Conservation (phyloP, 2,888 invertebrate genomes). For the Girardia tigrina region DNA sequence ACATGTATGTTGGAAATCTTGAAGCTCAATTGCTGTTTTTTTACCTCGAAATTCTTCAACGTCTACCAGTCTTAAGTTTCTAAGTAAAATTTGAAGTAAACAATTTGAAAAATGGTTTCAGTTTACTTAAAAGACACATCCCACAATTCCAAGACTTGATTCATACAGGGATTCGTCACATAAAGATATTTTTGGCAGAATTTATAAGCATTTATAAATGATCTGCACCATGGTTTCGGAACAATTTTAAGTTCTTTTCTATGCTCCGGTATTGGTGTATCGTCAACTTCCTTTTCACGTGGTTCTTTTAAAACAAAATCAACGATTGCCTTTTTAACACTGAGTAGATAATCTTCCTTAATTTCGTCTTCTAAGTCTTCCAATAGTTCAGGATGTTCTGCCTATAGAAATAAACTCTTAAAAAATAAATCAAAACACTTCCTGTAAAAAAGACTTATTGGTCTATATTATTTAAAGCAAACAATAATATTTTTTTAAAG, state of each 20-base stretch:
- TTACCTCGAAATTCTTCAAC: slow-evolving; percentile 48
- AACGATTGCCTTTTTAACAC: slow-evolving; percentile 71
- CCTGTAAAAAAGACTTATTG: too few species aligned
- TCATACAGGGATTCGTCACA: slow-evolving; percentile 66
- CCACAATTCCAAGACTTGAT: slow-evolving; percentile 66
- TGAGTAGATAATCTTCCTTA: slow-evolving; percentile 69
- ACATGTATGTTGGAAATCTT: slow-evolving; percentile 56
- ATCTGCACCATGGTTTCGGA: slow-evolving; percentile 60
- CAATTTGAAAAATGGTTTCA: too few species aligned
- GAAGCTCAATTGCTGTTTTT: slow-evolving; percentile 59
- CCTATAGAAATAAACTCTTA: slow-evolving; percentile 40
- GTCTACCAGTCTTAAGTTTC: slow-evolving; percentile 47
- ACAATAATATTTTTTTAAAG: too few species aligned
- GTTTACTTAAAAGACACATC: slow-evolving; percentile 61
- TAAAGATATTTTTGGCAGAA: slow-evolving; percentile 58
- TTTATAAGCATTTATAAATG: slow-evolving; percentile 52
- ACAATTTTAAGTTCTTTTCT: slow-evolving; percentile 56
- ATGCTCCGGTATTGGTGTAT: slow-evolving; percentile 46
- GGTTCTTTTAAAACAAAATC: slow-evolving; percentile 77
- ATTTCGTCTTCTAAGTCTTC: slow-evolving; percentile 62
- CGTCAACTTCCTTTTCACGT: slow-evolving; percentile 48
- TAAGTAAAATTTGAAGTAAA: slow-evolving; percentile 3
- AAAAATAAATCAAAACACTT: too few species aligned
- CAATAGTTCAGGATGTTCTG: slow-evolving; percentile 45
- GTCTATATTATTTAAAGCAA: too few species aligned